Evolutionary conservation across 2,797 vertebrate species (phyloP), one percentile per base, ranked within the genome.

Genomic region (Rhadinocentrus ornatus): DNA sequence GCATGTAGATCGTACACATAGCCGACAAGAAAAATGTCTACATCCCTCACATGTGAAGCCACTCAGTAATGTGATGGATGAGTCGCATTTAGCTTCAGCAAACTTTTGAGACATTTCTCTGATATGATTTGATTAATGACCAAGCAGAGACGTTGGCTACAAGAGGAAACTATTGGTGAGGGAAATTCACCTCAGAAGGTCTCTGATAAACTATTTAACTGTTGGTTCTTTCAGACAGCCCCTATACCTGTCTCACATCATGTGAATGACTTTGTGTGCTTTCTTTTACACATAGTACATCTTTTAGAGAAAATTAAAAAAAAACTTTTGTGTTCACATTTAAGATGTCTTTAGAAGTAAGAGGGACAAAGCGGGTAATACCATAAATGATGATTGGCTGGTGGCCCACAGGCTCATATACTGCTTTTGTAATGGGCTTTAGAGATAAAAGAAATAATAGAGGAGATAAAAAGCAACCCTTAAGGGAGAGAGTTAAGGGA

Each of bases 81-180:
- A 89, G 85, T 86, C 84, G 87, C 90, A 92, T 94, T 94, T 95
- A 91, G 78, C 92, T 92, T 88, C 80, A 69, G 88, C 91, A 93
- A 93, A 93, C 91, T 91, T 93, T 90, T 86, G 81, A 88, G 88
- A 90, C 90, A 62, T 86, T 90, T 80, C 76, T 67, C 88, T 92
- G 93, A 94, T 93, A 93, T 83, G 69, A 90, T 69, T 92, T 94
- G 93, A 95, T 94, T 93, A 93, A 94, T 93, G 89, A 82, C 89
- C 79, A 31, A 69, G 82, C 60, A 53, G 82, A 87, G 80, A 84
- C 16, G 22, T 85, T 81, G 81, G 86, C 79, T 78, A 83, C 82
- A 82, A 85, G 73, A 69, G 69, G 78, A 84, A 76, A 54, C 46
- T 77, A 62, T 64, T 32, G 70, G 66, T 75, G 84, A 86, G 78